Evolutionary conservation across 1,140 invertebrate species (phyloP).

Genomic region (Orchestia grillus): DNA sequence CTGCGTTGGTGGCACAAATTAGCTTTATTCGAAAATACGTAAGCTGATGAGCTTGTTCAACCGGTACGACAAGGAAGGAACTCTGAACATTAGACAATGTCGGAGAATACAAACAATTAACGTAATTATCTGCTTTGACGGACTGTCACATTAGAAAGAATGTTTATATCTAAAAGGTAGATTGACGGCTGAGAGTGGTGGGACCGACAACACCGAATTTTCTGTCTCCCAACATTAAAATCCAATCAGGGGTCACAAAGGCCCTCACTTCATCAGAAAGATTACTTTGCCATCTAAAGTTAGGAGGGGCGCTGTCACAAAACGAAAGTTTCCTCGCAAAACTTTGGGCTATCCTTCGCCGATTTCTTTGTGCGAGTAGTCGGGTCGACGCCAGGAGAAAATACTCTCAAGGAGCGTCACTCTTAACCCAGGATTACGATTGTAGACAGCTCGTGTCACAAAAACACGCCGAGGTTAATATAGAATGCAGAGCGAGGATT

Average conservation of each 20-base stretch:
- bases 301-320: neutral
- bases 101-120: too few relatives aligned
- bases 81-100: too few relatives aligned
- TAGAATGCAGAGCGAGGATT: neutral
- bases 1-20: too few relatives aligned
- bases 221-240: neutral
- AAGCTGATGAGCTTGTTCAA: too few relatives aligned
- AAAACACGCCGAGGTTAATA: neutral
- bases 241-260: neutral
- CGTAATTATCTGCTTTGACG: neutral
- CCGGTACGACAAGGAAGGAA: too few relatives aligned
- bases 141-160: neutral
- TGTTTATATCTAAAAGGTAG: neutral
- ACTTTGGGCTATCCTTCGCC: neutral
- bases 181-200: neutral
- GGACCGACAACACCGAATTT: neutral
- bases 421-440: neutral
- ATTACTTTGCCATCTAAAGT: slow-evolving; percentile 9
- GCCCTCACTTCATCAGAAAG: neutral
- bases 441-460: neutral
- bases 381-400: neutral
- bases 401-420: neutral
- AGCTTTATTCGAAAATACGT: too few relatives aligned
- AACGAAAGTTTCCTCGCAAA: neutral
- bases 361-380: neutral